Percentiles rank a stretch among this genome's conserved stretches.
phyloP scores from a whole-genome alignment of 2,797 vertebrate genomes.

The Eurystomus glaucurus region DNA sequence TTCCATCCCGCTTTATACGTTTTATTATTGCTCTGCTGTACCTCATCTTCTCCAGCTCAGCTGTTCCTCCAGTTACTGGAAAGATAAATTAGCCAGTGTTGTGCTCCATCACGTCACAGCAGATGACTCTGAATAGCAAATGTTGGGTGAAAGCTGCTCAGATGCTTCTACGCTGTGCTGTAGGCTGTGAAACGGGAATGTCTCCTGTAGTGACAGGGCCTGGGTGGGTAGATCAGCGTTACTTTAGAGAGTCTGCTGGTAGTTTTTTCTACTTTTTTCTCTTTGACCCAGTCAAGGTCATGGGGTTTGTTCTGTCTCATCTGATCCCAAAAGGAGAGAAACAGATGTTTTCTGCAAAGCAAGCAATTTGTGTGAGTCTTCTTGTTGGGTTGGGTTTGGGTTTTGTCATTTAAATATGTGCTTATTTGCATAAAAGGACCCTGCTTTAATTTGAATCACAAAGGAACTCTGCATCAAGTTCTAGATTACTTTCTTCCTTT shows the following conservation, averaged over 20 bases:
- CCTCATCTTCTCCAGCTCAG: neutral
- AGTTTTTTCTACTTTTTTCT: neutral
- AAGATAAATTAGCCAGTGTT: neutral
- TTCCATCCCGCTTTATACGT: neutral
- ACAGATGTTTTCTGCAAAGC: conserved; percentile 14
- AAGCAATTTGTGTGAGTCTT: conserved; percentile 1
- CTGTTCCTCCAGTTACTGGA: neutral
- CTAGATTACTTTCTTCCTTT: neutral
- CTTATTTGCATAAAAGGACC: neutral
- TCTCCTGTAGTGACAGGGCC: neutral
- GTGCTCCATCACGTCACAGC: neutral
- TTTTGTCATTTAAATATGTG: neutral
- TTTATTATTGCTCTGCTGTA: neutral
- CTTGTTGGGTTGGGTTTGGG: neutral
- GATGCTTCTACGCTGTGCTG: neutral
- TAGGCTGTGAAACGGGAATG: neutral
- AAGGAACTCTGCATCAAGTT: neutral
- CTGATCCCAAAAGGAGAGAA: neutral
- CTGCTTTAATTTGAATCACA: conserved; percentile 3
- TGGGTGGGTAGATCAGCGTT: neutral
- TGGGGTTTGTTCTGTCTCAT: neutral
- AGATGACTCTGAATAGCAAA: neutral
- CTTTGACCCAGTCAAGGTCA: neutral
- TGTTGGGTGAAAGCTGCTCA: neutral
- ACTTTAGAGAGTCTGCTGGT: neutral